Evolutionary conservation across 2,888 invertebrate genomes (phyloP).

Genomic region (Crepidodera aurea): DNA sequence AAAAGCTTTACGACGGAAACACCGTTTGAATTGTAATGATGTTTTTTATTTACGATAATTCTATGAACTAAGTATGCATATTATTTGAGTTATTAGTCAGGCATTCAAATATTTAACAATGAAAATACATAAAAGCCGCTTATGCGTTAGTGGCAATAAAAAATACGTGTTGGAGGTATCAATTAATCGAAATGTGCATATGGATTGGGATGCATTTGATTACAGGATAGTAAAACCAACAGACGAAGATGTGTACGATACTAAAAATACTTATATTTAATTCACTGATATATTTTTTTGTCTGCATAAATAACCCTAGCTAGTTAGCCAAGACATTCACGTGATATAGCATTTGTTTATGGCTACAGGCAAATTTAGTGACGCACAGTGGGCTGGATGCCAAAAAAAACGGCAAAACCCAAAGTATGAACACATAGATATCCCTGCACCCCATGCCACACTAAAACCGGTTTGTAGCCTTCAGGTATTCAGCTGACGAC

Average conservation of each 20-base stretch:
- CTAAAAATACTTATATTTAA: not conserved
- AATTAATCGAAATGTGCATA: slow-evolving; percentile 31
- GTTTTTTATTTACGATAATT: slow-evolving; percentile 39
- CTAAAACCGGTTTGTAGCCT: too few relatives aligned
- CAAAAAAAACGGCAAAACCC: too few relatives aligned
- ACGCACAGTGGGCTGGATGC: too few relatives aligned
- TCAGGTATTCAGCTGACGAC: too few relatives aligned
- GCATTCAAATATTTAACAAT: slow-evolving; percentile 38
- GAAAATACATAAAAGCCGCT: slow-evolving; percentile 40
- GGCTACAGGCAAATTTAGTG: too few relatives aligned
- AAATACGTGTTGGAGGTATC: slow-evolving; percentile 38
- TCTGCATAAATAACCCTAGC: too few relatives aligned
- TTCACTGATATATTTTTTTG: too few relatives aligned
- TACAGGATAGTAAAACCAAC: too few relatives aligned
- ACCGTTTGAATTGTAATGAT: slow-evolving; percentile 31
- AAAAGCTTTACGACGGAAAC: slow-evolving; percentile 1
- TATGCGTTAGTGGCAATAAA: slow-evolving; percentile 41
- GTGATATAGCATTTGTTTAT: too few relatives aligned
- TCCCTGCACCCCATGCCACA: too few relatives aligned
- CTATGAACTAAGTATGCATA: slow-evolving; percentile 30
- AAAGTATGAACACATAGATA: too few relatives aligned
- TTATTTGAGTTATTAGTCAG: slow-evolving; percentile 35
- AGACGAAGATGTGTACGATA: not conserved
- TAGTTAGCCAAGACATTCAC: too few relatives aligned
- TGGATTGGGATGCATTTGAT: not conserved